A percentile compares a stretch with the other conserved stretches of the same genome.
These are phyloP conservation scores for Panthera uncia DNA, from an alignment of 2,113 vertebrate genomes.

Conservation along the genomic window DNA sequence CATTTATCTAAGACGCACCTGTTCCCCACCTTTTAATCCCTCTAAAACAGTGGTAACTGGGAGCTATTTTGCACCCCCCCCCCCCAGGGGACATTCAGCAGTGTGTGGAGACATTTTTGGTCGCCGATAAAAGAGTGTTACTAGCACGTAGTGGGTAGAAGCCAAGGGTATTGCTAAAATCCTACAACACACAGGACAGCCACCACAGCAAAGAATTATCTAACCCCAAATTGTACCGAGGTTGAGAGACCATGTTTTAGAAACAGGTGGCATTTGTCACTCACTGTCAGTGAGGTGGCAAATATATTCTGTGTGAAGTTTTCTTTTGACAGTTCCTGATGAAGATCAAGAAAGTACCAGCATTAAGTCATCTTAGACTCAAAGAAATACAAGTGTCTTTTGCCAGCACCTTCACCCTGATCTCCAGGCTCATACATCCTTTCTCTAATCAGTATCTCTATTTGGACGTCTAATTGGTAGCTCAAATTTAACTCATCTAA, in stretches of 20 bases:
- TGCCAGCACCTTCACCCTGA: neutral
- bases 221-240: neutral
- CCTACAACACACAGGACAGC: neutral
- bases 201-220: neutral
- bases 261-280: neutral
- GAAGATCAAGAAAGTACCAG: slow-evolving; percentile 1
- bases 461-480: neutral
- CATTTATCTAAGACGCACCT: neutral
- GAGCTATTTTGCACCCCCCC: neutral
- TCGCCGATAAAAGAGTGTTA: neutral
- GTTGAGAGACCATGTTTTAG: neutral
- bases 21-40: neutral
- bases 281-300: neutral
- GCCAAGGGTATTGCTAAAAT: neutral
- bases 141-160: neutral
- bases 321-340: slow-evolving; percentile 20
- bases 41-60: neutral
- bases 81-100: neutral
- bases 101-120: neutral
- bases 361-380: neutral
- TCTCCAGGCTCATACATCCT: neutral
- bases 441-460: neutral
- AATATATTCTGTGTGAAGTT: neutral
- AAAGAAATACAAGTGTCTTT: neutral
- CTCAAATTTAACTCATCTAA: neutral